Percentiles rank a stretch among this genome's conserved stretches.
Conservation (phyloP, 2,888 invertebrate genomes). For the Graphium colonna region DNA sequence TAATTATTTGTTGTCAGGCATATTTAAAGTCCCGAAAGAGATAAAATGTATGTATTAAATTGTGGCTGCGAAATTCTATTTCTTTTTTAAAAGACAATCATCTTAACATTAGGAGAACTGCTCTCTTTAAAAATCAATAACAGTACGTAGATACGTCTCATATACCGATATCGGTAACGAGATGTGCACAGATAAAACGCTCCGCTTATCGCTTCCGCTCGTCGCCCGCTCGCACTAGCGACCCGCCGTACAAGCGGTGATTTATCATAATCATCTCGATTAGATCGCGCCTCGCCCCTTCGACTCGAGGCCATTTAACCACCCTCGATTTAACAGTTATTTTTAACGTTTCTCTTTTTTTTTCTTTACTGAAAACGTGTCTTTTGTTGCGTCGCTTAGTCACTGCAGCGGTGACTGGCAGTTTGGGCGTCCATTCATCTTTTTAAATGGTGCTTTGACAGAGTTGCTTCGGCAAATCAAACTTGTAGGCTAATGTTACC, state of each 20-base stretch:
- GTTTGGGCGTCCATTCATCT: constrained; percentile 43
- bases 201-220: constrained; percentile 25
- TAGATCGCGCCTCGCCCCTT: constrained; percentile 67
- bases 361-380: constrained; percentile 48
- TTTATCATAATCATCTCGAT: constrained; percentile 77
- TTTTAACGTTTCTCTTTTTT: constrained; percentile 64
- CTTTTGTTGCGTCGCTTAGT: constrained; percentile 47
- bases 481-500: constrained; percentile 1
- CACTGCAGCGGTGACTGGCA: constrained; percentile 39
- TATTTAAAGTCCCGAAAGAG: no score
- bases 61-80: no score
- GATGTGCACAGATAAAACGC: no score
- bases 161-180: no score
- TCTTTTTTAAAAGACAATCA: no score
- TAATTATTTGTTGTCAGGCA: no score
- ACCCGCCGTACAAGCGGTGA: constrained; percentile 44
- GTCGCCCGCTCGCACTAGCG: constrained; percentile 34
- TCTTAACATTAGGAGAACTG: no score
- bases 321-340: constrained; percentile 77
- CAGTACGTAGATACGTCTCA: no score
- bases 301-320: constrained; percentile 57
- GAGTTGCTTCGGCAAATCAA: constrained; percentile 1
- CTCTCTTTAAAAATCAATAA: no score
- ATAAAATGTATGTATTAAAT: no score
- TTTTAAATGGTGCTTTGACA: constrained; percentile 47